phyloP scores from a whole-genome alignment of 2,113 vertebrate genomes.

The Gambusia affinis region DNA sequence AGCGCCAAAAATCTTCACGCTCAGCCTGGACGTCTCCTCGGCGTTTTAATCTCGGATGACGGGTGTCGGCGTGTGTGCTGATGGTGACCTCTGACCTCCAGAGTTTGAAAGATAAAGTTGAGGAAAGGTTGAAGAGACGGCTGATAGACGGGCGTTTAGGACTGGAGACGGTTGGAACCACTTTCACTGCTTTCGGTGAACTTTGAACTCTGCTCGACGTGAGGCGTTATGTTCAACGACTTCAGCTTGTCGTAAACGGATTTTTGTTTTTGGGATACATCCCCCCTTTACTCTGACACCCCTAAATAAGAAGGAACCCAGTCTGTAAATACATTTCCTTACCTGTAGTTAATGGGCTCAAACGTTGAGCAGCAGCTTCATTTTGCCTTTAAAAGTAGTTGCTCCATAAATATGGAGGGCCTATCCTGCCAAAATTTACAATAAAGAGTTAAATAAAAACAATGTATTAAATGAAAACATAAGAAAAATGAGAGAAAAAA shows the following conservation, averaged over 20 bases:
- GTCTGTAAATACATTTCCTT: neutral
- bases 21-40: neutral
- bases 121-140: neutral
- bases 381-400: too few relatives aligned
- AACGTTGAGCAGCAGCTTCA: too few relatives aligned
- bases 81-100: slow-evolving; percentile 45
- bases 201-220: slow-evolving; percentile 1
- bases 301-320: too few relatives aligned
- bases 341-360: too few relatives aligned
- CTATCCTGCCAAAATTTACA: too few relatives aligned
- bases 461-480: too few relatives aligned
- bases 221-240: neutral
- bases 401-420: too few relatives aligned
- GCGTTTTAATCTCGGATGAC: slow-evolving; percentile 20
- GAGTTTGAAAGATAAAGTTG: neutral
- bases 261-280: too few relatives aligned
- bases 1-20: slow-evolving; percentile 15
- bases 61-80: slow-evolving; percentile 20
- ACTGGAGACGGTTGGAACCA: neutral
- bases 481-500: too few relatives aligned
- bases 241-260: too few relatives aligned
- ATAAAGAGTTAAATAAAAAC: too few relatives aligned
- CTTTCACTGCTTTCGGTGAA: slow-evolving; percentile 18
- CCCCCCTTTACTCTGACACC: too few relatives aligned
- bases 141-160: slow-evolving; percentile 24